A percentile compares a stretch with the other conserved stretches of the same genome.
phyloP scores from a whole-genome alignment of 37 sponge, comb jelly and placozoan species.

The Axinella damicornis region DNA sequence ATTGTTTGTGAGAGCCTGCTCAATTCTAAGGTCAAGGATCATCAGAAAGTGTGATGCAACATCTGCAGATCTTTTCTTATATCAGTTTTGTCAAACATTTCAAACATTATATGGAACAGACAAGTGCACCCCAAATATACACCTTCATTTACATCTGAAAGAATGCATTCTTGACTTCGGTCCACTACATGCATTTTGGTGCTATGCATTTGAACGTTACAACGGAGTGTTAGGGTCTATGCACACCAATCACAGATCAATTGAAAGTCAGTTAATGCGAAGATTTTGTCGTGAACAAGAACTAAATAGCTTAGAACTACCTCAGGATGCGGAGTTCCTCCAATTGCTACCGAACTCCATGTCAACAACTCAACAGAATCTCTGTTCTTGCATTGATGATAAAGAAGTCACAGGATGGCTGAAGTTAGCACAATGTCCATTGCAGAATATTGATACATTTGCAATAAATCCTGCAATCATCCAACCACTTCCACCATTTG shows the following conservation, averaged over 20 bases:
- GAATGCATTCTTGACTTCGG: constrained; percentile 65
- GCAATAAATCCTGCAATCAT: no score
- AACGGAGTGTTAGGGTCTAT: constrained; percentile 62
- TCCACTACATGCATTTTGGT: constrained; percentile 63
- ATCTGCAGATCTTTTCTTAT: constrained; percentile 21
- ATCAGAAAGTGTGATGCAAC: constrained; percentile 11
- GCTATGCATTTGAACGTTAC: constrained; percentile 54
- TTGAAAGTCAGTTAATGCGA: constrained; percentile 53
- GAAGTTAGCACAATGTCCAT: no score
- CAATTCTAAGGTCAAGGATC: constrained; percentile 1
- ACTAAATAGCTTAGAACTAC: no score
- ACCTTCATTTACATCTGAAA: constrained; percentile 41
- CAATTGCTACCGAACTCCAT: no score
- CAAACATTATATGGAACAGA: constrained; percentile 53
- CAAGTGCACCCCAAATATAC: constrained; percentile 59
- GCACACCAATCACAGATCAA: constrained; percentile 41
- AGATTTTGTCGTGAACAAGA: constrained; percentile 18
- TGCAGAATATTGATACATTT: no score
- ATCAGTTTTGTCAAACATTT: constrained; percentile 21
- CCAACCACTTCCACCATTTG: no score
- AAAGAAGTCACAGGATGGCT: no score
- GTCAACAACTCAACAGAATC: no score
- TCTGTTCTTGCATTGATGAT: no score
- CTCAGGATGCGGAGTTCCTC: no score
- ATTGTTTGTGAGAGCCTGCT: constrained; percentile 63